These are phyloP conservation scores for Penaeus monodon DNA, from an alignment of 2,888 invertebrate genomes.

Conservation along the genomic window DNA sequence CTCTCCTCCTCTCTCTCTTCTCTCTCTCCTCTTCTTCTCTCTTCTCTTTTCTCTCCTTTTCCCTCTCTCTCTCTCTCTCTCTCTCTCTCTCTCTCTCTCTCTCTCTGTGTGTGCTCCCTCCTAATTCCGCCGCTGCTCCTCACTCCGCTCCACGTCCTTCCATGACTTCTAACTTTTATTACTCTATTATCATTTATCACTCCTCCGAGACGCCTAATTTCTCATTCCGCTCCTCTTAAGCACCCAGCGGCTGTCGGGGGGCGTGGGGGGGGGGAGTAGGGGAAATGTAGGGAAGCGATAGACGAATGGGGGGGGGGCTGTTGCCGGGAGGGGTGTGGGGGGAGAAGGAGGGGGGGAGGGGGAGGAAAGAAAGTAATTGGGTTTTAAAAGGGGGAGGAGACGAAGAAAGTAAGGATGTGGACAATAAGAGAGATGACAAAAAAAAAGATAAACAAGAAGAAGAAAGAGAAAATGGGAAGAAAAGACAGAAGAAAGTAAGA, in stretches of 20 bases:
- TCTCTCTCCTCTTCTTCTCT: not conserved
- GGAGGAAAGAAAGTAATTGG: too few relatives aligned
- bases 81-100: slow-evolving; percentile 5
- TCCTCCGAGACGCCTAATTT: slow-evolving; percentile 50
- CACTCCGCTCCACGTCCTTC: not conserved
- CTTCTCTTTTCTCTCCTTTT: not conserved
- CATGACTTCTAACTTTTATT: slow-evolving; percentile 46
- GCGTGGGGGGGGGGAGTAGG: not conserved
- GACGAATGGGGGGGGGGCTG: too few relatives aligned
- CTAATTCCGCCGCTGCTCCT: not conserved
- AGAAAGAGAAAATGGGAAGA: not conserved
- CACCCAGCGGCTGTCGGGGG: slow-evolving; percentile 19
- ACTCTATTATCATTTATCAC: slow-evolving; percentile 54
- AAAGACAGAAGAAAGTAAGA: not conserved
- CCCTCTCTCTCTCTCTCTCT: not conserved
- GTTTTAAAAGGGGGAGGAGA: too few relatives aligned
- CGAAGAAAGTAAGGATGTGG: too few relatives aligned
- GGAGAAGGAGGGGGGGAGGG: too few relatives aligned
- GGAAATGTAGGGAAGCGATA: too few relatives aligned
- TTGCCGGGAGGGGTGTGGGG: not conserved
- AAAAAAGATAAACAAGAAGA: too few relatives aligned
- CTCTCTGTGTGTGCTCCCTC: not conserved
- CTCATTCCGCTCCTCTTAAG: slow-evolving; percentile 27
- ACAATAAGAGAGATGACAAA: too few relatives aligned
- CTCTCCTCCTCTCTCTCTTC: not conserved